A percentile compares a stretch with the other conserved stretches of the same genome.
Evolutionary conservation across 1,140 invertebrate species (phyloP).

Genomic region (Drosophila sp.): DNA sequence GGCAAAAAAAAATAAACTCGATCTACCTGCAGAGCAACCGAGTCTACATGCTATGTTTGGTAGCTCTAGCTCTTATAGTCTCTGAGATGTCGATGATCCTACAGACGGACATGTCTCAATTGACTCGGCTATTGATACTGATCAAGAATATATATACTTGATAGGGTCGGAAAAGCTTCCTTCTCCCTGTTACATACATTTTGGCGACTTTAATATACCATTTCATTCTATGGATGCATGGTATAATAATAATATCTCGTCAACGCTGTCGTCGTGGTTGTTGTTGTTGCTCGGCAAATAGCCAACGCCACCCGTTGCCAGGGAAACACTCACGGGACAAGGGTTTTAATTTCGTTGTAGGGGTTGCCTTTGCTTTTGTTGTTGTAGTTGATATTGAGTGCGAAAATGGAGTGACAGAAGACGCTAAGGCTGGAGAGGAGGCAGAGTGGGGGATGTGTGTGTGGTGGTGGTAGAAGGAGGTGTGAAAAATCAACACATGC

Average conservation of each 20-base stretch:
- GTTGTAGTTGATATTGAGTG: not conserved
- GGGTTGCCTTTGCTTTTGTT: slow-evolving; percentile 25
- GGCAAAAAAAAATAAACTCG: no score
- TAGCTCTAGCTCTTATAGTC: no score
- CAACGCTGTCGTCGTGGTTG: not conserved
- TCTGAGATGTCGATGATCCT: no score
- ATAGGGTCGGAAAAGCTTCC: no score
- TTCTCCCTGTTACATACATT: no score
- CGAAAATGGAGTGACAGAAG: not conserved
- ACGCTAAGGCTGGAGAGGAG: not conserved
- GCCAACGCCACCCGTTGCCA: slow-evolving; percentile 21
- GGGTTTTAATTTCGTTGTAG: slow-evolving; percentile 6
- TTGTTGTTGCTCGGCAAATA: not conserved
- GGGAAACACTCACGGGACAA: slow-evolving; percentile 4
- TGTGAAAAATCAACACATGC: slow-evolving; percentile 49
- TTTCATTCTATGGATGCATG: no score
- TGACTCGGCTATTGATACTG: no score
- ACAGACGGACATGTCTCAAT: no score
- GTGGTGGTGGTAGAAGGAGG: not conserved
- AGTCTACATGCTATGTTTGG: no score
- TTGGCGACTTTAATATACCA: no score
- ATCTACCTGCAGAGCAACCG: no score
- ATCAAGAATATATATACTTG: no score
- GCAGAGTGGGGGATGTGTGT: slow-evolving; percentile 3
- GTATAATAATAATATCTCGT: not conserved